Evolutionary conservation across 2,888 invertebrate species (phyloP), one percentile per base, ranked within the genome.

Genomic region (Xestia c-nigrum): DNA sequence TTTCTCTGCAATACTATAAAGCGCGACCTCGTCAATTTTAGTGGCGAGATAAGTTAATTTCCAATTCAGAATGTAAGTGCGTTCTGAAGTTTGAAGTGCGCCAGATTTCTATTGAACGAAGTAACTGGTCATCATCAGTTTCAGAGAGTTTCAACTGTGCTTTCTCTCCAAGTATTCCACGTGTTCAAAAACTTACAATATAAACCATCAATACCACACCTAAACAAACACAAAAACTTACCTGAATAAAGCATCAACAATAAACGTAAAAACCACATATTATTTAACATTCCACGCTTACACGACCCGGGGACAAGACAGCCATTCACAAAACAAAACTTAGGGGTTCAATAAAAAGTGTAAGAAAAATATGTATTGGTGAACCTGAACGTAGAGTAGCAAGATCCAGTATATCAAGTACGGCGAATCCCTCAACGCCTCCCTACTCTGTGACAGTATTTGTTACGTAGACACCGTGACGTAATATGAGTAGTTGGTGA

Each of bases 401-500:
- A 72, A 83, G 74, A 57, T 72, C 50, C 71, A 74, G 76, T 73
- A 47, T 65, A 72, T 77, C 76, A 87, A 78, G 64, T 43, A 43
- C 61, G 64, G 46, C 76, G 52, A 73, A 67, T 72, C 77, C 76
- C 81, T 81, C 81, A 80, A 63, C 84, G 78, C 85, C 72, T 84
- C 74, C 75, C 78, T 76, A 65, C 76, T 70, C 76, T 84, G 79
- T 81, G 76, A 67, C 72, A 71, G 61, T 88, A 88, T 88, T 88
- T 88, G 87, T 87, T 85, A 85, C 80, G 83, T 87, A 87, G 87
- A 76, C 82, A 78, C 77, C 74, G 76, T 86, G 87, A 86, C 79
- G 85, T 86, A 86, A 88, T 85, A 84, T 63, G 87, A 86, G 87
- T 88, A 83, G 79, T 85, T 80, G 80, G 88, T 80, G 85, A 88